Conservation (phyloP, 30 jellyfish, hydroid and myxozoan species). For the Turritopsis dohrnii region DNA sequence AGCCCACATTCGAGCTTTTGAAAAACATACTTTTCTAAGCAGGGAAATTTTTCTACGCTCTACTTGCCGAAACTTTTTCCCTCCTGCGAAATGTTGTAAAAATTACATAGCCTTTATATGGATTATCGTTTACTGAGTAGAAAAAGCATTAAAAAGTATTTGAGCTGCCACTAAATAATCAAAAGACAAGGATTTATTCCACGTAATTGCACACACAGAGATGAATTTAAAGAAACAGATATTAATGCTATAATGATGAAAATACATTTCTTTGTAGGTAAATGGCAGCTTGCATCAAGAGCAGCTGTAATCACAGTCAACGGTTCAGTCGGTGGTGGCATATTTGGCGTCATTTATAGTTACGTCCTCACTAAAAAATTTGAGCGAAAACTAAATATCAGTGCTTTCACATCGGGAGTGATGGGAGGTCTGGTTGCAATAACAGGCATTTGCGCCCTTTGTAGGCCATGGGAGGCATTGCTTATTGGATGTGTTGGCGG, state of each 20-base stretch:
- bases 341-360: slow-evolving; percentile 3
- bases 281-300: slow-evolving; percentile 36
- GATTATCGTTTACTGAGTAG: no score
- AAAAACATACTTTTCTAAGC: no score
- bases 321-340: slow-evolving; percentile 33
- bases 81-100: no score
- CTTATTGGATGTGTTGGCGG: slow-evolving; percentile 27
- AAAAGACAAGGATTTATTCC: no score
- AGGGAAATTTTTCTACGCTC: no score
- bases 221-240: no score
- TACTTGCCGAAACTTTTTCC: no score
- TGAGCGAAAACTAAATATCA: slow-evolving; percentile 46
- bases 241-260: not conserved
- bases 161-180: no score
- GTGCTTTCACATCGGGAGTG: slow-evolving; percentile 17
- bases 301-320: slow-evolving; percentile 38
- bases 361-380: slow-evolving; percentile 1
- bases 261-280: slow-evolving; percentile 8
- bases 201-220: no score
- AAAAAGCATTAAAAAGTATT: no score
- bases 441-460: slow-evolving; percentile 39
- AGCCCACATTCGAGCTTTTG: no score
- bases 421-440: slow-evolving; percentile 33
- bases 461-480: slow-evolving; percentile 46
- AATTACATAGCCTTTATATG: no score